Conservation (phyloP, 2,113 vertebrate genomes). For the Halcyon malimbica region DNA sequence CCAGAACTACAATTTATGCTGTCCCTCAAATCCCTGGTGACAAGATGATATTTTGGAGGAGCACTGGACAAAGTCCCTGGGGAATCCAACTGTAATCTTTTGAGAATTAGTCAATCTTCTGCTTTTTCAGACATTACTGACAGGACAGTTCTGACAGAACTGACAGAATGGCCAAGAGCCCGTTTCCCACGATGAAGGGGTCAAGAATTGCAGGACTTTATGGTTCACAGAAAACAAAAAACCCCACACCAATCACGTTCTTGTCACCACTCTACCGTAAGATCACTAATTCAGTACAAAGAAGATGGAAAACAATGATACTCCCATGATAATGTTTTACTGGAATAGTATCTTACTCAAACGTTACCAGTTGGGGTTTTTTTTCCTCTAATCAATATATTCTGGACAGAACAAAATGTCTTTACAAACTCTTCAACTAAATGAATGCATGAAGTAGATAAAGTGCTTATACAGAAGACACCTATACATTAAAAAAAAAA, state of each 20-base stretch:
- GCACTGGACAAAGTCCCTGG: not conserved
- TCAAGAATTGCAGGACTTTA: not conserved
- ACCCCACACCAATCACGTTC: not conserved
- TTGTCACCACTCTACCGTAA: not conserved
- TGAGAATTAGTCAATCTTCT: not conserved
- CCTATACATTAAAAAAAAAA: not conserved
- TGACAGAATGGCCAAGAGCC: not conserved
- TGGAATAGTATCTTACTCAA: not conserved
- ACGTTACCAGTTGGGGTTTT: no score
- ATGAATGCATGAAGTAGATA: not conserved
- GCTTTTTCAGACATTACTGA: not conserved
- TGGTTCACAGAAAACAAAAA: not conserved
- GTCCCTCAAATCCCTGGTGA: not conserved
- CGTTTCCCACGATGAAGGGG: not conserved
- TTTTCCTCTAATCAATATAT: not conserved
- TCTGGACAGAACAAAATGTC: not conserved
- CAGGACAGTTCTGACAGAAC: not conserved
- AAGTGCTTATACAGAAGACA: not conserved
- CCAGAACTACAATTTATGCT: not conserved
- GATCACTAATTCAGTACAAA: not conserved
- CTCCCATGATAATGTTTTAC: not conserved
- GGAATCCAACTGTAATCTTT: not conserved
- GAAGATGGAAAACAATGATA: not conserved
- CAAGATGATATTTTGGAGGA: not conserved
- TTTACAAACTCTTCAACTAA: not conserved